phyloP scores from a whole-genome alignment of 1,140 invertebrate genomes.

The Calephelis nemesis region DNA sequence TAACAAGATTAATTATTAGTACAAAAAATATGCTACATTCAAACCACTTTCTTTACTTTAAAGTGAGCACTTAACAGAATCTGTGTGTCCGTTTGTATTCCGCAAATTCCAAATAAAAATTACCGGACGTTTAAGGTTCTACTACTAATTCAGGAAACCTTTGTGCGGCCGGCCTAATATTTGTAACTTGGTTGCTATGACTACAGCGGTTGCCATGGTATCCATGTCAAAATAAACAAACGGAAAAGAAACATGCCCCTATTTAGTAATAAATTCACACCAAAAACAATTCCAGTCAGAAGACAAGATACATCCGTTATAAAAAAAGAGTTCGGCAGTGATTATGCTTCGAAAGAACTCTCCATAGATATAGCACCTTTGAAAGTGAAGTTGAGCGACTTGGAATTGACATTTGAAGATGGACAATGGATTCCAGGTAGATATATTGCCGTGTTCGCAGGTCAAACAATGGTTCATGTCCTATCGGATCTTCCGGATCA shows the following conservation, averaged over 20 bases:
- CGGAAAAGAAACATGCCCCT: conserved; percentile 71
- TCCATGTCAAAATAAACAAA: not conserved
- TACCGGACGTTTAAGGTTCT: too few species aligned
- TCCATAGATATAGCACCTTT: conserved; percentile 80
- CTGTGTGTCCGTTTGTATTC: too few species aligned
- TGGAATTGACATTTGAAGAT: conserved; percentile 82
- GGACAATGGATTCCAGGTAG: conserved; percentile 83
- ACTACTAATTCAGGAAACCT: too few species aligned
- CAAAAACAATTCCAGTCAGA: conserved; percentile 80
- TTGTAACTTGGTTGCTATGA: not conserved
- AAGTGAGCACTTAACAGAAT: too few species aligned
- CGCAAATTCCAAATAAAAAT: too few species aligned
- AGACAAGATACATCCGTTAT: conserved; percentile 78
- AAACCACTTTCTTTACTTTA: too few species aligned
- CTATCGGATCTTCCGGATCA: too few species aligned
- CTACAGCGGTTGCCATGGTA: conserved; percentile 7
- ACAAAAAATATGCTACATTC: too few species aligned
- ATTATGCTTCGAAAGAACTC: conserved; percentile 81
- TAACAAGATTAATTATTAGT: too few species aligned
- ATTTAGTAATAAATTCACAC: conserved; percentile 82
- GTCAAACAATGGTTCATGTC: not conserved
- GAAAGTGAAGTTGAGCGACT: conserved; percentile 81
- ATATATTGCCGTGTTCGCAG: not conserved
- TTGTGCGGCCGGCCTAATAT: too few species aligned
- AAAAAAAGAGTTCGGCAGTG: conserved; percentile 81